A percentile compares a stretch with the other conserved stretches of the same genome.
Conservation (phyloP, 2,797 vertebrate species). For the Rallus crepitans region DNA sequence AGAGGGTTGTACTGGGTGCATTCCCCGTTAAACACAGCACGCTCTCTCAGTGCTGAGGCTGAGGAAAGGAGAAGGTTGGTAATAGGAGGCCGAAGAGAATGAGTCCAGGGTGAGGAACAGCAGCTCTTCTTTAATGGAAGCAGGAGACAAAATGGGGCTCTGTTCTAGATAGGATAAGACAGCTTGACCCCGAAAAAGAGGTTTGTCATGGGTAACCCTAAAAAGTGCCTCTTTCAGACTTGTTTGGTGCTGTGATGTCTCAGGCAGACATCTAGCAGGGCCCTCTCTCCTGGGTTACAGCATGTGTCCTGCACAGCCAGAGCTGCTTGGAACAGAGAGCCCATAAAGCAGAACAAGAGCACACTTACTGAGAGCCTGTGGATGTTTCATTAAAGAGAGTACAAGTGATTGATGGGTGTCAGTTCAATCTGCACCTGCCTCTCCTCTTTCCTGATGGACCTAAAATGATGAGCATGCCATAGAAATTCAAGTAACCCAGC, state of each 20-base stretch:
- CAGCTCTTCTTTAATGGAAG: background rate
- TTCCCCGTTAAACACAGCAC: background rate
- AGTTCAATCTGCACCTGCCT: constrained; percentile 6
- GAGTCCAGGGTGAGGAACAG: background rate
- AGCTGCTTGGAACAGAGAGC: background rate
- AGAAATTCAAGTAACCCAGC: background rate
- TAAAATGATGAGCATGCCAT: background rate
- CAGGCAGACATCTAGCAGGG: background rate
- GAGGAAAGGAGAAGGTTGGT: background rate
- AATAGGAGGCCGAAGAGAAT: background rate
- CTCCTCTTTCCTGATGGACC: background rate
- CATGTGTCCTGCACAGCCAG: background rate
- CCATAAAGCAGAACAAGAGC: background rate
- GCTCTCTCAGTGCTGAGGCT: background rate
- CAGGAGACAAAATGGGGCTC: background rate
- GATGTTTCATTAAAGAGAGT: background rate
- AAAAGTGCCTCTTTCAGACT: background rate
- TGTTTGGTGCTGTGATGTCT: background rate
- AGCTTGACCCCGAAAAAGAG: background rate
- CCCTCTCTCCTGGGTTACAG: background rate
- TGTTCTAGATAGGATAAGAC: background rate
- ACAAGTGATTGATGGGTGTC: background rate
- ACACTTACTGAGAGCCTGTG: background rate
- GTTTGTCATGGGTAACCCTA: background rate
- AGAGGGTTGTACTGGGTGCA: rapidly evolving